These are phyloP conservation scores for Callimorpha dominula DNA, from an alignment of 2,888 invertebrate genomes.

Conservation along the genomic window DNA sequence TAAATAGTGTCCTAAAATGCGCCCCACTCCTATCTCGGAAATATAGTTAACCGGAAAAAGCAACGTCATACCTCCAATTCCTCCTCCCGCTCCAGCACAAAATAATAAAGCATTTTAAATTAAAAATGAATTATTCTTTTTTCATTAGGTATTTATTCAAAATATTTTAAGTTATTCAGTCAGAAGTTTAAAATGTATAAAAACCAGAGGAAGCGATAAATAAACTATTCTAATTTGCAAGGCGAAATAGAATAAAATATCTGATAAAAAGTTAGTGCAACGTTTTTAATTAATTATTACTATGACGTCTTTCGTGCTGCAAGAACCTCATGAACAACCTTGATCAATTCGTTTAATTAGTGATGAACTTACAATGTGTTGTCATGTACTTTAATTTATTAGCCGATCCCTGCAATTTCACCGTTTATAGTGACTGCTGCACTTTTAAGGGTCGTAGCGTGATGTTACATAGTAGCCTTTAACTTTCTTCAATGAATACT, in stretches of 20 bases:
- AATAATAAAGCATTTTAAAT: background rate
- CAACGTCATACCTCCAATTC: background rate
- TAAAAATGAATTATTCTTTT: background rate
- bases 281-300: background rate
- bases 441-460: no score
- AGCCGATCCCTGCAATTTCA: no score
- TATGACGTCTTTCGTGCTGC: background rate
- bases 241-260: background rate
- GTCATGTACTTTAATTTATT: background rate
- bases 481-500: no score
- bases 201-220: no score
- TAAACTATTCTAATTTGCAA: no score
- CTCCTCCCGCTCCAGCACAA: background rate
- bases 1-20: background rate
- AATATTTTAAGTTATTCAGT: background rate
- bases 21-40: background rate
- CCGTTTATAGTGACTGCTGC: no score
- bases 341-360: background rate
- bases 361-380: background rate
- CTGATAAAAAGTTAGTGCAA: background rate
- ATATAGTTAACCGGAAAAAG: background rate
- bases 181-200: background rate
- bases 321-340: background rate
- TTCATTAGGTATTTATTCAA: background rate
- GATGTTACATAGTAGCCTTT: no score